phyloP scores from a whole-genome alignment of 2,113 vertebrate genomes.

The human (Homo sapiens) region GRCh38 chr3:96593501-96594000 shows the following conservation, averaged over 20 bases:
- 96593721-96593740: not conserved
- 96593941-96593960: not conserved
- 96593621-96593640: not conserved
- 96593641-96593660: not conserved
- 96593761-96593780: not conserved
- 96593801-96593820: not conserved
- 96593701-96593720: not conserved
- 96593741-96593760: not conserved
- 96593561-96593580: not conserved
- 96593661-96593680: not conserved
- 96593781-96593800: not conserved
- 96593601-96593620: not conserved
- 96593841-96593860: not conserved
- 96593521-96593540: not conserved
- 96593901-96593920: accelerated
- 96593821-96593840: not conserved
- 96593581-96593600: not conserved
- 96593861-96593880: not conserved
- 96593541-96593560: not conserved
- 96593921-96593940: not conserved
- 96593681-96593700: not conserved
- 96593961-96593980: not conserved
- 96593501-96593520: not conserved
- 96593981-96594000: not conserved
- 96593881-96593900: not conserved